Conservation (phyloP, 2,113 vertebrate genomes). For the Felis chaus region DNA sequence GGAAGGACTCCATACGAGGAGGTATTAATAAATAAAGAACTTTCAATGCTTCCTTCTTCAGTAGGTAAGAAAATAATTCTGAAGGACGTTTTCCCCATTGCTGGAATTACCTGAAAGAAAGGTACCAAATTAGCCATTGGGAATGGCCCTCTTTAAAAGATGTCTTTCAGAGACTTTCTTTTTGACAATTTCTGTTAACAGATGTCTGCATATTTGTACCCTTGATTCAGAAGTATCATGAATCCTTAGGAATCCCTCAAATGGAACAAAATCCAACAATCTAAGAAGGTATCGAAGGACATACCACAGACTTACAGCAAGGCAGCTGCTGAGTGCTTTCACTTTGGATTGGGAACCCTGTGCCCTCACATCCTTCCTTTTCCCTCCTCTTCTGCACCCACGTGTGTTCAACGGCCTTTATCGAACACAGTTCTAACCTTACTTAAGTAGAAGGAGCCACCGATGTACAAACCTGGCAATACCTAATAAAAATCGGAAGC, state of each 20-base stretch:
- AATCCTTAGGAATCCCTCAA: neutral
- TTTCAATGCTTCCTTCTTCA: slow-evolving; percentile 95
- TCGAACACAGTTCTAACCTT: neutral
- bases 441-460: neutral
- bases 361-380: neutral
- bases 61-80: slow-evolving; percentile 97
- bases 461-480: neutral
- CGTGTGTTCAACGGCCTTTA: rapidly evolving
- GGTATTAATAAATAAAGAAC: slow-evolving; percentile 99
- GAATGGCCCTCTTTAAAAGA: neutral
- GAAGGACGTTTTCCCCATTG: slow-evolving; percentile 94
- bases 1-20: slow-evolving; percentile 94
- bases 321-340: neutral
- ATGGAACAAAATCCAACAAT: neutral
- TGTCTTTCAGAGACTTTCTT: neutral
- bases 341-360: neutral
- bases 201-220: neutral
- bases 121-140: neutral
- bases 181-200: neutral
- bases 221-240: neutral
- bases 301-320: neutral
- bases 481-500: neutral
- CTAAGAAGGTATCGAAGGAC: neutral
- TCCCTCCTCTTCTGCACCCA: neutral
- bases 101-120: slow-evolving; percentile 92